Conservation (phyloP, 2,888 invertebrate species). For the Catocala nupta region DNA sequence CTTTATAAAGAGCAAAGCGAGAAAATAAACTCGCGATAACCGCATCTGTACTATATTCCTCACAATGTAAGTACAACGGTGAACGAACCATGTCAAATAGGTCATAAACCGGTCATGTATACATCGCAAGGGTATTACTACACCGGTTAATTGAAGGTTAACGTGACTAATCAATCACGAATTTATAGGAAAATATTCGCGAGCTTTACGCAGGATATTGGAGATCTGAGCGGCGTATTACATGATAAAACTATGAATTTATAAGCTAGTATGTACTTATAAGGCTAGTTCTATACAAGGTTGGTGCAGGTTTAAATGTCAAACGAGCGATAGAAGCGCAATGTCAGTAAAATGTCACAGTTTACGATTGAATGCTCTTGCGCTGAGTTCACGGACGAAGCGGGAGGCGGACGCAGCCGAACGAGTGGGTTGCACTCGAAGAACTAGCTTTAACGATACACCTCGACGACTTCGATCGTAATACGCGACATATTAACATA, state of each 20-base stretch:
- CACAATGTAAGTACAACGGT: slow-evolving; percentile 68
- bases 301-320: slow-evolving; percentile 71
- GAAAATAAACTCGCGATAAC: slow-evolving; percentile 82
- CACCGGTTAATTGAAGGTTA: slow-evolving; percentile 66
- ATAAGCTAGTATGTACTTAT: slow-evolving; percentile 49
- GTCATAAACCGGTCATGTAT: slow-evolving; percentile 71
- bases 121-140: slow-evolving; percentile 68
- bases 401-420: slow-evolving; percentile 42
- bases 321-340: slow-evolving; percentile 69
- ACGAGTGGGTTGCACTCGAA: slow-evolving; percentile 44
- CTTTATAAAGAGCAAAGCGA: slow-evolving; percentile 83
- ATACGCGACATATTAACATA: slow-evolving; percentile 45
- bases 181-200: slow-evolving; percentile 38
- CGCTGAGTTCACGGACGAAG: slow-evolving; percentile 71
- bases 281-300: slow-evolving; percentile 66
- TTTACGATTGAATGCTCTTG: slow-evolving; percentile 75
- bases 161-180: slow-evolving; percentile 56
- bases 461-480: slow-evolving; percentile 43
- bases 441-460: slow-evolving; percentile 49
- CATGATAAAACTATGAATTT: slow-evolving; percentile 63
- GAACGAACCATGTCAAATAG: slow-evolving; percentile 77
- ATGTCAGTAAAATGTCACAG: slow-evolving; percentile 81
- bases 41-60: slow-evolving; percentile 74
- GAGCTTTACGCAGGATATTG: slow-evolving; percentile 12
- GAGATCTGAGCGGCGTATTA: slow-evolving; percentile 27